phyloP scores from a whole-genome alignment of 2,113 vertebrate genomes.

The Argyrosomus japonicus region DNA sequence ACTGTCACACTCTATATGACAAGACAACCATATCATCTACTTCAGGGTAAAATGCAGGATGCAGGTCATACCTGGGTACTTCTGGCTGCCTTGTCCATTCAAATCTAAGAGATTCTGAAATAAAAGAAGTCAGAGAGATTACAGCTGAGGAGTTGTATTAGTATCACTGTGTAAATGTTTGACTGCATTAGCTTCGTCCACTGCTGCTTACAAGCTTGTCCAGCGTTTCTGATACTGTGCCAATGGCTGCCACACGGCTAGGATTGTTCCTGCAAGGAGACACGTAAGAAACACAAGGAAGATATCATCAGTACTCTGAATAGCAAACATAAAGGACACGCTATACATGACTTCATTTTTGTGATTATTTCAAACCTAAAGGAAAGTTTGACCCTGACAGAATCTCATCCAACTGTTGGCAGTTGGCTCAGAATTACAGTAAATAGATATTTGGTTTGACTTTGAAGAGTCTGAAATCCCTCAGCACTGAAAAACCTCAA shows the following conservation, averaged over 20 bases:
- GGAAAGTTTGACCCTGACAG: too few relatives aligned
- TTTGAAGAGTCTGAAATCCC: too few relatives aligned
- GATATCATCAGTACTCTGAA: neutral
- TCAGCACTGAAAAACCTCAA: too few relatives aligned
- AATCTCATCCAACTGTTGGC: too few relatives aligned
- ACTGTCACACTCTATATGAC: neutral
- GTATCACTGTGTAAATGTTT: neutral
- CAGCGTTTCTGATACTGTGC: constrained; percentile 63
- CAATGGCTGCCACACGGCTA: constrained; percentile 39
- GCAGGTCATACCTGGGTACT: constrained; percentile 72
- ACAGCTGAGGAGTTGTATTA: neutral
- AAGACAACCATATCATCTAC: neutral
- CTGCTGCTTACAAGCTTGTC: constrained; percentile 74
- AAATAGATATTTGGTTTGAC: neutral
- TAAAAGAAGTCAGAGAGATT: neutral
- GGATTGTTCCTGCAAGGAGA: neutral
- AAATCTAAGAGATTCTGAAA: constrained; percentile 75
- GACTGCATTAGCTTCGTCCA: neutral
- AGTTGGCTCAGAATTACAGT: too few relatives aligned
- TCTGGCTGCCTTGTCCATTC: constrained; percentile 80
- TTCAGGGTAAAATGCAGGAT: neutral
- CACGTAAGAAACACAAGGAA: neutral
- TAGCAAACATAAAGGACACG: neutral
- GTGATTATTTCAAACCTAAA: neutral
- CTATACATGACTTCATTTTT: neutral